Conservation (phyloP, 1,140 invertebrate species). For the Pentalonia nigronervosa region DNA sequence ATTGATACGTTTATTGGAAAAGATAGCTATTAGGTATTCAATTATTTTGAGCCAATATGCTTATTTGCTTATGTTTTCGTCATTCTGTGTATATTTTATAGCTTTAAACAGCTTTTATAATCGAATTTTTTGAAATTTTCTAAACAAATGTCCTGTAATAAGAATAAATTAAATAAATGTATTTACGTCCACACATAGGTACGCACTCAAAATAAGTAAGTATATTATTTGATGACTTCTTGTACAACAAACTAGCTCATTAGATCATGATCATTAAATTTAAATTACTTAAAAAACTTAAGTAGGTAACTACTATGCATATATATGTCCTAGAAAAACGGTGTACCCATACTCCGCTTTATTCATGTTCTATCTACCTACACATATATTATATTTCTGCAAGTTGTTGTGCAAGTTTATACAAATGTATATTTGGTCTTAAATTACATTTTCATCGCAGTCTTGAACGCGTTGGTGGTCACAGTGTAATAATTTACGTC, state of each 20-base stretch:
- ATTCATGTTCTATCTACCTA: too few species aligned
- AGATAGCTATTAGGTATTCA: too few species aligned
- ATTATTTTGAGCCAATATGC: too few species aligned
- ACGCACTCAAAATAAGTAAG: not conserved
- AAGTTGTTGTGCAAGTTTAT: not conserved
- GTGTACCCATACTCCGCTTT: too few species aligned
- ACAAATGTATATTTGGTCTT: not conserved
- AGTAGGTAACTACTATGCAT: not conserved
- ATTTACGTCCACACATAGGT: not conserved
- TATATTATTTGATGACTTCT: not conserved
- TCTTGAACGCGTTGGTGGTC: not conserved
- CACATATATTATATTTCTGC: too few species aligned
- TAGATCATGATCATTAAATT: not conserved
- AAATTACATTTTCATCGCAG: not conserved
- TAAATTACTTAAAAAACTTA: not conserved
- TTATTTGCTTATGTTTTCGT: too few species aligned
- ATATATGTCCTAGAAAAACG: too few species aligned
- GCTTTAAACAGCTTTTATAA: not conserved
- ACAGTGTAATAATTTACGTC: not conserved
- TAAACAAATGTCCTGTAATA: not conserved
- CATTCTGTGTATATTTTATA: too few species aligned
- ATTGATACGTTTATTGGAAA: too few species aligned
- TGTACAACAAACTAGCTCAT: not conserved
- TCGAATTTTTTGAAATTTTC: not conserved
- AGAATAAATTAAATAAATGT: not conserved